Conservation (phyloP, 2,113 vertebrate species). For the Sapayoa aenigma region DNA sequence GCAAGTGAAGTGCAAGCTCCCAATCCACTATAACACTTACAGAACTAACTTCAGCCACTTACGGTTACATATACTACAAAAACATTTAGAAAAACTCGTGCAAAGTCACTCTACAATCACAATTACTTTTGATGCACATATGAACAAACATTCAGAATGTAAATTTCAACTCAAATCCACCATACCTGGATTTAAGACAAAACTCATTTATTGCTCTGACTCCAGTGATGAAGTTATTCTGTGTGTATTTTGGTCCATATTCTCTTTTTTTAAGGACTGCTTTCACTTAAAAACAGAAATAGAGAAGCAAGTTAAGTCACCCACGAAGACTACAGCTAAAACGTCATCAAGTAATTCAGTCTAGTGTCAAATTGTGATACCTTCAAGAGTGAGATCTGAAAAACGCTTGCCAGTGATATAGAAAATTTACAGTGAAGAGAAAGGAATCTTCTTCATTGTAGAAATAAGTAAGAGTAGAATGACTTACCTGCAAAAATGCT, state of each 20-base stretch:
- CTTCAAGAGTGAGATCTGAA: background rate
- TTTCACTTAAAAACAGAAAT: constrained; percentile 80
- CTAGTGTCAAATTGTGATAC: background rate
- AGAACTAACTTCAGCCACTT: background rate
- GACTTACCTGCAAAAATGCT: background rate
- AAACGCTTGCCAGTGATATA: background rate
- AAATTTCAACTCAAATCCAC: background rate
- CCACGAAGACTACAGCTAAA: background rate
- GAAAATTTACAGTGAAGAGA: background rate
- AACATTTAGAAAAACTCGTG: background rate
- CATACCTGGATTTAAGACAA: constrained; percentile 95
- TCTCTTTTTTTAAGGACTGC: constrained; percentile 97
- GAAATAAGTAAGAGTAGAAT: background rate
- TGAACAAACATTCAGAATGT: background rate
- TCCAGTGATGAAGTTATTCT: constrained; percentile 99
- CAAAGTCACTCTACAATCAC: background rate
- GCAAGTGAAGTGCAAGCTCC: background rate
- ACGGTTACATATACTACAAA: background rate
- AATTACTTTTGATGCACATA: background rate
- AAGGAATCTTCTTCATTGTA: background rate
- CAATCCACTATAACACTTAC: background rate
- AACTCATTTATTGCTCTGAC: constrained; percentile 99
- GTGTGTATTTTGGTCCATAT: constrained; percentile 92
- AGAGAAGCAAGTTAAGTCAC: background rate
- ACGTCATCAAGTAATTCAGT: background rate